Evolutionary conservation across 2,888 invertebrate species (phyloP).

Genomic region (Bombylius discolor): DNA sequence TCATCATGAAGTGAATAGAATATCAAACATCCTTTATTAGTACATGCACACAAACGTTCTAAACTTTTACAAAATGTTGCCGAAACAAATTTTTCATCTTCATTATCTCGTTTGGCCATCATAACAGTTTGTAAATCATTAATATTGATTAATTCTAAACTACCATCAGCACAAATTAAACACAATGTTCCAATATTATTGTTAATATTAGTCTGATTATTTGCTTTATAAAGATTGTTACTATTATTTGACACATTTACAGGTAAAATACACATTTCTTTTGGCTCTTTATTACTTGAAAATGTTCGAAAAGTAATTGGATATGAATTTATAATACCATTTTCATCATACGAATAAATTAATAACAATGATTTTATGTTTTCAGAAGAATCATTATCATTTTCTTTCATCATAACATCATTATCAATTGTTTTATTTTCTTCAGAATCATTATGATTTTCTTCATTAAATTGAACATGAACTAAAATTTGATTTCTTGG

Average conservation of each 20-base stretch:
- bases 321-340: too few relatives aligned
- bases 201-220: too few relatives aligned
- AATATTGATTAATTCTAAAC: constrained; percentile 57
- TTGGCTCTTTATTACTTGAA: constrained; percentile 49
- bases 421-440: too few relatives aligned
- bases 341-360: too few relatives aligned
- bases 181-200: constrained; percentile 28
- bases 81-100: constrained; percentile 61
- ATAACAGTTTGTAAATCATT: constrained; percentile 47
- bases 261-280: constrained; percentile 57
- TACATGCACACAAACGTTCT: constrained; percentile 74
- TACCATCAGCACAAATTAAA: constrained; percentile 61
- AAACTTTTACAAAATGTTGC: constrained; percentile 78
- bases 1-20: constrained; percentile 57
- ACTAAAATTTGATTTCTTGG: too few relatives aligned
- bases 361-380: too few relatives aligned
- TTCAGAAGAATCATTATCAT: too few relatives aligned
- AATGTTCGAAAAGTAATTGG: constrained; percentile 37
- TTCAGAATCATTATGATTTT: too few relatives aligned
- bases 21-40: constrained; percentile 64
- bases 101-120: constrained; percentile 53
- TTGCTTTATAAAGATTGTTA: constrained; percentile 15
- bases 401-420: too few relatives aligned
- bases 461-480: too few relatives aligned
- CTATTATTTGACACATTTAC: constrained; percentile 33